phyloP scores from a whole-genome alignment of 2,797 vertebrate genomes.

The Chrysocyon brachyurus region DNA sequence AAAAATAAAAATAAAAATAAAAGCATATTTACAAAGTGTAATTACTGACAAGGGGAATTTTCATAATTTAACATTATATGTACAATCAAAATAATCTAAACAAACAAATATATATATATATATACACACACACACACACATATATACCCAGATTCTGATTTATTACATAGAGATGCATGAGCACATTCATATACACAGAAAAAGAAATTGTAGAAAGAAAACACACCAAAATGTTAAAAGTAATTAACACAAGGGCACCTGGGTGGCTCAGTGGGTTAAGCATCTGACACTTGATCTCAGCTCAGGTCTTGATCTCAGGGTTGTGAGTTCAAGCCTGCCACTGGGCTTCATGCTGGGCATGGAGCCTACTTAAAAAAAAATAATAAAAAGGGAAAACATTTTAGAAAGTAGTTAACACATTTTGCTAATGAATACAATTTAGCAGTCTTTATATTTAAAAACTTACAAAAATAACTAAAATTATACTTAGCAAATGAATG shows the following conservation, averaged over 20 bases:
- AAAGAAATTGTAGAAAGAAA: conserved; percentile 37
- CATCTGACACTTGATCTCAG: not conserved
- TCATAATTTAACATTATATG: not conserved
- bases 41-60: conserved; percentile 55
- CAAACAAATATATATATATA: no score
- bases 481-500: conserved; percentile 51
- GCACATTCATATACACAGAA: not conserved
- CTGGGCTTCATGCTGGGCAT: not conserved
- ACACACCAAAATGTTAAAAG: conserved; percentile 40
- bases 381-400: not conserved
- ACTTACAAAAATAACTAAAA: conserved; percentile 64
- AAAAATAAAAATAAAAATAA: not conserved
- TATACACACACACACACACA: not conserved
- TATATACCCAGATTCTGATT: not conserved
- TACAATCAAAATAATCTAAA: not conserved
- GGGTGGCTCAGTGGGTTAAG: not conserved
- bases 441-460: conserved; percentile 46
- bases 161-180: not conserved
- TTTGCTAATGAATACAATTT: conserved; percentile 63
- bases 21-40: conserved; percentile 45
- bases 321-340: not conserved
- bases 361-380: not conserved
- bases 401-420: not conserved
- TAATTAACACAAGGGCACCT: not conserved
- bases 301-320: not conserved